Conservation (phyloP, 92 coral and sea anemone genomes). For the Paramuricea clavata region DNA sequence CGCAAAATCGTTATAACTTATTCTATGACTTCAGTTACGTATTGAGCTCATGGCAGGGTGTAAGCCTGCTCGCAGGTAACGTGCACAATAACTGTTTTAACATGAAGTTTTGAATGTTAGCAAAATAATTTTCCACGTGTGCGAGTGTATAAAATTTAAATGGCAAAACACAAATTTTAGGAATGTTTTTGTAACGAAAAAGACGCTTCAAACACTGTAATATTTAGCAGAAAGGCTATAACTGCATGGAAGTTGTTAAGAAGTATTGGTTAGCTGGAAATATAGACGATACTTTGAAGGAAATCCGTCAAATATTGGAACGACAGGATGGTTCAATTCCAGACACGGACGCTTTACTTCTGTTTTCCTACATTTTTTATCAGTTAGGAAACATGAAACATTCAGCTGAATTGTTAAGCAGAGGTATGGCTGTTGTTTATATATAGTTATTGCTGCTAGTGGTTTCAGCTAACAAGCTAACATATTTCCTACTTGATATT, state of each 20-base stretch:
- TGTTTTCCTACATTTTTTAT: conserved; percentile 5
- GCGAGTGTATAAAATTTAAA: too few species aligned
- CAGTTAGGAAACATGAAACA: conserved; percentile 7
- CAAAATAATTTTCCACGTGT: too few species aligned
- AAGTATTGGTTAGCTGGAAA: conserved; percentile 35
- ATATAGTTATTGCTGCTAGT: too few species aligned
- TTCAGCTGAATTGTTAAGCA: conserved; percentile 7
- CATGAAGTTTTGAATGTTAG: too few species aligned
- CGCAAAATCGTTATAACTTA: too few species aligned
- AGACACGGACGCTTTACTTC: not conserved
- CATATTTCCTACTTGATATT: too few species aligned
- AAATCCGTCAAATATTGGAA: not conserved
- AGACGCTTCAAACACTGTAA: not conserved
- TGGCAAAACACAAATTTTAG: conserved; percentile 9
- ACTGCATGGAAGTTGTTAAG: conserved; percentile 33
- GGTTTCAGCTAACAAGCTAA: too few species aligned
- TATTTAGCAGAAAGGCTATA: not conserved
- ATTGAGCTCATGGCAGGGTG: too few species aligned
- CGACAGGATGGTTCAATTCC: not conserved
- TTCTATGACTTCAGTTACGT: too few species aligned
- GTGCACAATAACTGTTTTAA: too few species aligned
- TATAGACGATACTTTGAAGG: conserved; percentile 11
- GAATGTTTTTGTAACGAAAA: not conserved
- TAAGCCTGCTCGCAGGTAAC: too few species aligned
- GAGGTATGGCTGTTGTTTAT: not conserved